Conservation (phyloP, 2,113 vertebrate species). For the Etheostoma cragini region DNA sequence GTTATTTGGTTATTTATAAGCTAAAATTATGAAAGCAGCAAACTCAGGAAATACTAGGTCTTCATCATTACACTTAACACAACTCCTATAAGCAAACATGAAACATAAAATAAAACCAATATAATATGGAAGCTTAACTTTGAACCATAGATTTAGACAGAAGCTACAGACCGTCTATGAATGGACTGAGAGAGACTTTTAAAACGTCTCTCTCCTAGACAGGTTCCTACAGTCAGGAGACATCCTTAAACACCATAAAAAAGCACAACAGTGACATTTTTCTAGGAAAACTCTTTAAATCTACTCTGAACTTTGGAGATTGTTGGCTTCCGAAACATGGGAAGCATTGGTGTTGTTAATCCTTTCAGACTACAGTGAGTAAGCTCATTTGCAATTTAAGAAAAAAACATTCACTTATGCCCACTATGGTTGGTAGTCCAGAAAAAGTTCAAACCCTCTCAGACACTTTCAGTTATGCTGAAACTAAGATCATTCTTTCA, state of each 20-base stretch:
- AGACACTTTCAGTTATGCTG: background rate
- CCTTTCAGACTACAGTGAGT: slow-evolving; percentile 4
- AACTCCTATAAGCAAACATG: too few relatives aligned
- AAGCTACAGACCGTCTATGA: too few relatives aligned
- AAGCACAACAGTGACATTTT: background rate
- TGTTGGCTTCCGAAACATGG: background rate
- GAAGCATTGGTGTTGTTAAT: slow-evolving; percentile 6
- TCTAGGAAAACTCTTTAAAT: slow-evolving; percentile 1
- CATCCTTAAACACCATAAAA: background rate
- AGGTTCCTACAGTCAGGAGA: too few relatives aligned
- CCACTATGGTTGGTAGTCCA: background rate
- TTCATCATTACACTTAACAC: too few relatives aligned
- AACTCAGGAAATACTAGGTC: too few relatives aligned
- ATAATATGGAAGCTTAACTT: too few relatives aligned
- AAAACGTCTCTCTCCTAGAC: too few relatives aligned
- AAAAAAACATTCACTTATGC: background rate
- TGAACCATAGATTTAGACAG: too few relatives aligned
- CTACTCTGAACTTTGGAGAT: slow-evolving; percentile 1
- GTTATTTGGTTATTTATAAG: too few relatives aligned
- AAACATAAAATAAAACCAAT: too few relatives aligned
- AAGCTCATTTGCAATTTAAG: background rate
- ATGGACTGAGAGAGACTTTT: background rate
- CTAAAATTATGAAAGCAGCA: too few relatives aligned
- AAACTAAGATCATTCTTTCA: slow-evolving; percentile 16
- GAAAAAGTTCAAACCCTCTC: slow-evolving; percentile 3